Percentiles rank a stretch among this genome's conserved stretches.
Evolutionary conservation across 37 sponge, comb jelly and placozoan genomes (phyloP).

Genomic region (Spongia lamella): DNA sequence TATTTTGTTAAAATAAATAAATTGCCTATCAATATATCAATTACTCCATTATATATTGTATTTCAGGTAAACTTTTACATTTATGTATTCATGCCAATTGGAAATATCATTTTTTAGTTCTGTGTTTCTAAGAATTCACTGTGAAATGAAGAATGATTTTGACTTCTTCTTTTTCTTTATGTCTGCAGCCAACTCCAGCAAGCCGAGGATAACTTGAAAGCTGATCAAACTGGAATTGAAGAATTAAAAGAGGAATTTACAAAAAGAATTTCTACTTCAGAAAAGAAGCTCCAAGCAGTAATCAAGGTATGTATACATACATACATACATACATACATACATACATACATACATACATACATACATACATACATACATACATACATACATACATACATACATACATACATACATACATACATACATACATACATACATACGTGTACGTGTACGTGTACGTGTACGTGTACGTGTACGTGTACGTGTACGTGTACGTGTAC

Average conservation of each 20-base stretch:
- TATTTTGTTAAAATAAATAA: no score
- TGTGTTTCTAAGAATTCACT: no score
- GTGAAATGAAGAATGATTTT: no score
- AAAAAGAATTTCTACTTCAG: constrained; percentile 43
- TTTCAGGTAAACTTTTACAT: no score
- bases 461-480: background rate
- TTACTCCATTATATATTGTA: no score
- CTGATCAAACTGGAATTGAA: constrained; percentile 27
- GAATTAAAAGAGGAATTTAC: constrained; percentile 72
- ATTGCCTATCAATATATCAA: no score
- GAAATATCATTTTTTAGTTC: no score
- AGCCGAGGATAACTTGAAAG: constrained; percentile 25
- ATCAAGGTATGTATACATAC: constrained; percentile 38
- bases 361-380: background rate
- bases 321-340: background rate
- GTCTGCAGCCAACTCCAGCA: no score
- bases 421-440: background rate
- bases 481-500: background rate
- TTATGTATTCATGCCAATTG: no score
- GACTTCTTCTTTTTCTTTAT: no score
- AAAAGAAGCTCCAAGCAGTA: constrained; percentile 76
- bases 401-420: background rate
- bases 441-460: background rate
- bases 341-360: background rate
- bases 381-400: background rate